Evolutionary conservation across 2,113 vertebrate species (phyloP).

Genomic region (Morone chrysops): DNA sequence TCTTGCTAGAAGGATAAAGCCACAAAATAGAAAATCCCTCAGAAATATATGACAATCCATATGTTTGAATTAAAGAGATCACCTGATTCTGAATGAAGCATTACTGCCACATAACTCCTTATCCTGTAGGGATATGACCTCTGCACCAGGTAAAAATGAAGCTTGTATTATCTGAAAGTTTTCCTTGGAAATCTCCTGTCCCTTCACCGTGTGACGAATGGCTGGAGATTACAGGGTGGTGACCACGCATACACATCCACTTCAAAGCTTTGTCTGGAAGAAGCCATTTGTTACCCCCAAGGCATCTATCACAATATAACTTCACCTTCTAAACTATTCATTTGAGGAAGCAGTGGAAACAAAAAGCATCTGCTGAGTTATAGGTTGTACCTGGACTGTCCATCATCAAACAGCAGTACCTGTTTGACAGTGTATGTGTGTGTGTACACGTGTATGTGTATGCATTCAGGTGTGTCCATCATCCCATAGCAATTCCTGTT

Average conservation of each 20-base stretch:
- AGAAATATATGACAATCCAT: slow-evolving; percentile 51
- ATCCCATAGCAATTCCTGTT: slow-evolving; percentile 71
- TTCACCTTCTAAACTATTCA: slow-evolving; percentile 79
- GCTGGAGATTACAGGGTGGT: slow-evolving; percentile 77
- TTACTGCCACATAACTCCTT: slow-evolving; percentile 17
- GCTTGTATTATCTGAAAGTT: slow-evolving; percentile 63
- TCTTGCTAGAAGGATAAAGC: slow-evolving; percentile 47
- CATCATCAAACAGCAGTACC: slow-evolving; percentile 70
- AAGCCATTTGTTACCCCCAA: slow-evolving; percentile 75
- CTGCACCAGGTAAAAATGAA: slow-evolving; percentile 51
- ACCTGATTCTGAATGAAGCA: slow-evolving; percentile 42
- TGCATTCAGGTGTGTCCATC: slow-evolving; percentile 64
- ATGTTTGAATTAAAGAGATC: slow-evolving; percentile 55
- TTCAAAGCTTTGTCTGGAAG: slow-evolving; percentile 74
- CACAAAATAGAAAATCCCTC: slow-evolving; percentile 44
- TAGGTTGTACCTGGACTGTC: slow-evolving; percentile 69
- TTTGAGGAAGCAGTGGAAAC: slow-evolving; percentile 78
- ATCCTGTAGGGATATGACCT: slow-evolving; percentile 61
- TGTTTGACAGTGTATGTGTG: slow-evolving; percentile 47
- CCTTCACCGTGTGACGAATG: slow-evolving; percentile 70
- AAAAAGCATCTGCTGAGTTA: slow-evolving; percentile 79
- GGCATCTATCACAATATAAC: slow-evolving; percentile 79
- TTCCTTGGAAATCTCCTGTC: slow-evolving; percentile 60
- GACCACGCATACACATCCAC: slow-evolving; percentile 67
- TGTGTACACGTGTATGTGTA: slow-evolving; percentile 10